Percentiles rank a stretch among this genome's conserved stretches.
Conservation (phyloP, 2,888 invertebrate genomes). For the Heliconius ethilla region DNA sequence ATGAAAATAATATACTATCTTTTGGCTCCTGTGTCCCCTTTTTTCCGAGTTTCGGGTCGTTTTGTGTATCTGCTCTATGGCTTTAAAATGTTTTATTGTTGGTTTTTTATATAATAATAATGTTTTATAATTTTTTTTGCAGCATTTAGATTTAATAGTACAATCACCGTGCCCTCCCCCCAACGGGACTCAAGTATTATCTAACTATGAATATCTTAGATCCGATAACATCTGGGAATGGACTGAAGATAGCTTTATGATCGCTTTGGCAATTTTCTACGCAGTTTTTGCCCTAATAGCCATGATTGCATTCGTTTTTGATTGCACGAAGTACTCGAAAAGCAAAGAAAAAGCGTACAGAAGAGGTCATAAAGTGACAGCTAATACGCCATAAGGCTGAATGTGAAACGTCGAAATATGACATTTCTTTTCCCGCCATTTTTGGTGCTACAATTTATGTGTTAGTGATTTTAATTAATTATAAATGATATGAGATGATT, state of each 20-base stretch:
- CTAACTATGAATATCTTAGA: constrained; percentile 71
- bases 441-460: constrained; percentile 40
- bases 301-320: constrained; percentile 83
- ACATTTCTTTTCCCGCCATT: constrained; percentile 21
- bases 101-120: neutral
- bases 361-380: constrained; percentile 80
- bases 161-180: constrained; percentile 91
- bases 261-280: constrained; percentile 84
- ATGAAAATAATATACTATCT: too few relatives aligned
- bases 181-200: constrained; percentile 87
- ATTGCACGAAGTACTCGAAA: constrained; percentile 80
- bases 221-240: constrained; percentile 74
- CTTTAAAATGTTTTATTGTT: neutral
- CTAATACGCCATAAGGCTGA: constrained; percentile 81
- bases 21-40: too few relatives aligned
- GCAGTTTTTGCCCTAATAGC: constrained; percentile 82
- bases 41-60: too few relatives aligned
- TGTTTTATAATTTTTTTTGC: constrained; percentile 48
- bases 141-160: constrained; percentile 93
- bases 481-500: neutral
- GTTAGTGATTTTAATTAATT: constrained; percentile 37
- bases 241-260: constrained; percentile 80
- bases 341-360: constrained; percentile 76
- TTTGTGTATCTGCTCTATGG: too few relatives aligned
- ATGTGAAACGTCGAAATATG: constrained; percentile 26